Percentiles rank a stretch among this genome's conserved stretches.
These are phyloP conservation scores for Nannoperca australis DNA, from an alignment of 2,797 vertebrate genomes.

Conservation along the genomic window DNA sequence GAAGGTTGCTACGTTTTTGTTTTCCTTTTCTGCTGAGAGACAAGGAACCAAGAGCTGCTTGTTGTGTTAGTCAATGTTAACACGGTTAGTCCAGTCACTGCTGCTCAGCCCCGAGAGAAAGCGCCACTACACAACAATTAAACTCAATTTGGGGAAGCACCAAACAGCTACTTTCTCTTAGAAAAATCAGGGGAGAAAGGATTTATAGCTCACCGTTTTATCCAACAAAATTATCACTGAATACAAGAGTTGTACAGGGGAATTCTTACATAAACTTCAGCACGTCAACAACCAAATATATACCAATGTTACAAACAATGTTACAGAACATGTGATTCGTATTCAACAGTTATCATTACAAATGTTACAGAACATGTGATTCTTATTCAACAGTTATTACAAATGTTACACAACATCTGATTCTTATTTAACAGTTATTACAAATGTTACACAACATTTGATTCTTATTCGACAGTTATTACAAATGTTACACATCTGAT, in stretches of 20 bases:
- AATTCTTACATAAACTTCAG: neutral
- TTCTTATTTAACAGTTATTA: too few species aligned
- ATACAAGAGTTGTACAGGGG: neutral
- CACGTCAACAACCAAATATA: neutral
- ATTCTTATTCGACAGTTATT: too few species aligned
- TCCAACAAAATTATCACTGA: neutral
- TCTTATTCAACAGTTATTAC: too few species aligned
- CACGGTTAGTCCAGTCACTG: conserved; percentile 65
- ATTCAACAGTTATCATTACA: too few species aligned
- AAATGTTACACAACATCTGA: too few species aligned
- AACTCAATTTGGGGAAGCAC: conserved; percentile 45
- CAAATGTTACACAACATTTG: too few species aligned
- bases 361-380: too few species aligned
- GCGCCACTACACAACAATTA: conserved; percentile 61
- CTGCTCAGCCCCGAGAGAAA: conserved; percentile 67
- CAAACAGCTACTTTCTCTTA: conserved; percentile 17
- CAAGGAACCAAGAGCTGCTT: conserved; percentile 54
- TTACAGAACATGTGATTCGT: too few species aligned
- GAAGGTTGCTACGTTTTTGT: conserved; percentile 50
- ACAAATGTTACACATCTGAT: too few species aligned
- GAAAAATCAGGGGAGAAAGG: neutral
- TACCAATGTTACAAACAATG: neutral
- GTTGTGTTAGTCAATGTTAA: conserved; percentile 79
- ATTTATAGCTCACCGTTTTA: neutral
- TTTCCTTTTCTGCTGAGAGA: conserved; percentile 62